Conservation (phyloP, 2,888 invertebrate genomes). For the Callyntrura guangdongensis region DNA sequence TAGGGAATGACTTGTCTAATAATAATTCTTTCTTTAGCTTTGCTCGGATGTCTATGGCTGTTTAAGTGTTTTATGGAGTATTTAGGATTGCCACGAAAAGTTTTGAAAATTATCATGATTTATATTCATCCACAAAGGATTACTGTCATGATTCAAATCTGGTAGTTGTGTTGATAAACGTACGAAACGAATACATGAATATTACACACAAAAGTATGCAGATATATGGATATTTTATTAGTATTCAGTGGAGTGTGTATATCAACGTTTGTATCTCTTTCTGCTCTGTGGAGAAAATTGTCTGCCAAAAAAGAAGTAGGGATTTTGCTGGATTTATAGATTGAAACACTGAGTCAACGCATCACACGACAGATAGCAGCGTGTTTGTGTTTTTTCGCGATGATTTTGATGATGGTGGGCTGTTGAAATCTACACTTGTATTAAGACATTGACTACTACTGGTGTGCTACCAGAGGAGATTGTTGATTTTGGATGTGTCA, state of each 20-base stretch:
- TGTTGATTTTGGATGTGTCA: conserved; percentile 83
- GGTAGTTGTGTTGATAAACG: conserved; percentile 28
- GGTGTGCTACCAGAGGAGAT: conserved; percentile 49
- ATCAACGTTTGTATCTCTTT: neutral
- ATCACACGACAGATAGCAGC: conserved; percentile 10
- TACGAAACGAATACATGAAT: conserved; percentile 16
- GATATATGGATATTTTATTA: conserved; percentile 1
- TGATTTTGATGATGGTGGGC: conserved; percentile 53
- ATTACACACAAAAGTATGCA: conserved; percentile 14
- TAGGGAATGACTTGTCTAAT: conserved; percentile 71
- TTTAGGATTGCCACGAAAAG: conserved; percentile 72
- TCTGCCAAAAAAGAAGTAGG: conserved; percentile 49
- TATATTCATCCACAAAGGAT: conserved; percentile 78
- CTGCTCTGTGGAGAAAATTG: conserved; percentile 3
- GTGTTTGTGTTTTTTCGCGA: conserved; percentile 41
- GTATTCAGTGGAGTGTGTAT: neutral
- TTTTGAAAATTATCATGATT: conserved; percentile 80
- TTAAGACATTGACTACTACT: conserved; percentile 57
- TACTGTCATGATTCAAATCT: conserved; percentile 67
- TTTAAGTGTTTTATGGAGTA: conserved; percentile 79
- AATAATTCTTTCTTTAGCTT: conserved; percentile 77
- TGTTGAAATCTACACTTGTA: conserved; percentile 66
- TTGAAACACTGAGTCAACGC: conserved; percentile 67
- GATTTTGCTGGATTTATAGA: conserved; percentile 53
- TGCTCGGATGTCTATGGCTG: conserved; percentile 79